These are phyloP conservation scores for Cotesia chilonis DNA, from an alignment of 1,140 invertebrate species.

Conservation along the genomic window DNA sequence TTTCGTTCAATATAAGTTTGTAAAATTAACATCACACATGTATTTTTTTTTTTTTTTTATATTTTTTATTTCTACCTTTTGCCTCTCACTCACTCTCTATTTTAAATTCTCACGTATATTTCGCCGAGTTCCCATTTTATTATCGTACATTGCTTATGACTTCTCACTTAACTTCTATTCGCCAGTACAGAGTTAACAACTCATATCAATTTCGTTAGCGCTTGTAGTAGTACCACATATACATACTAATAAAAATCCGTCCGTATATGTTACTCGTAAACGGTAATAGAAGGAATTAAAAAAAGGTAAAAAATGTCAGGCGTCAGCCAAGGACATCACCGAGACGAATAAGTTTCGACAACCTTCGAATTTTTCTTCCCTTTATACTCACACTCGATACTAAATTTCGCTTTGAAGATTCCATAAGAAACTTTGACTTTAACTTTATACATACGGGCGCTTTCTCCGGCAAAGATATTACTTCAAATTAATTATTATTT, in stretches of 20 bases:
- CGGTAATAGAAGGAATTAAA: too few relatives aligned
- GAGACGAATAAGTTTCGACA: slow-evolving; percentile 35
- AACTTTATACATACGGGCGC: not conserved
- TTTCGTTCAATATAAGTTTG: not conserved
- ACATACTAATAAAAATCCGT: not conserved
- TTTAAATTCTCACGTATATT: too few relatives aligned
- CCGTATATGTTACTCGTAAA: too few relatives aligned
- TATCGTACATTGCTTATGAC: too few relatives aligned
- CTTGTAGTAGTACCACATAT: not conserved
- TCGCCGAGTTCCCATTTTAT: not conserved
- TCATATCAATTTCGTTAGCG: not conserved
- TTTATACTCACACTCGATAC: not conserved
- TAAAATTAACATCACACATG: not conserved
- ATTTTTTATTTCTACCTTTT: not conserved
- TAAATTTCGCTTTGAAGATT: slow-evolving; percentile 8
- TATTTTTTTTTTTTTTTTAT: not conserved
- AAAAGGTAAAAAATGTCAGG: slow-evolving; percentile 17
- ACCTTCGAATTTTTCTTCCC: slow-evolving; percentile 35
- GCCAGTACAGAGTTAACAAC: too few relatives aligned
- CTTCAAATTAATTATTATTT: too few relatives aligned
- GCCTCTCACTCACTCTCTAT: not conserved
- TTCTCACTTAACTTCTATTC: too few relatives aligned
- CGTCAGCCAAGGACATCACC: slow-evolving; percentile 37
- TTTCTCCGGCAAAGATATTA: not conserved
- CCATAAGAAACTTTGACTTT: slow-evolving; percentile 10